Evolutionary conservation across 53 echinoderm and acorn worm genomes (phyloP).

Genomic region (Hippasteria phrygiana): DNA sequence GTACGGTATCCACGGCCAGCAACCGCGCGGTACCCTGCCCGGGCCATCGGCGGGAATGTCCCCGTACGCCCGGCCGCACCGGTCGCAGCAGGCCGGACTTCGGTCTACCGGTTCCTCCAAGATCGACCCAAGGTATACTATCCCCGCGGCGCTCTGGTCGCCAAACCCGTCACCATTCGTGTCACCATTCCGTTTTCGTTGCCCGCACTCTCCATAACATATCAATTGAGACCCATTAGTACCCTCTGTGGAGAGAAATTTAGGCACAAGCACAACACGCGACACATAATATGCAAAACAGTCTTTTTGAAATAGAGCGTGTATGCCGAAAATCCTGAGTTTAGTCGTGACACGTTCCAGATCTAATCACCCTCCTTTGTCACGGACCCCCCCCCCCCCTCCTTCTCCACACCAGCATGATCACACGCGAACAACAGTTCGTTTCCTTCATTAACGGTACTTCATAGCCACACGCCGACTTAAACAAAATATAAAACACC

Average conservation of each 20-base stretch:
- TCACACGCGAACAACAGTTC: constrained; percentile 38
- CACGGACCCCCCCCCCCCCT: constrained; percentile 42
- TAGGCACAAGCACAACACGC: constrained; percentile 26
- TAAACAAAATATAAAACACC: constrained; percentile 8
- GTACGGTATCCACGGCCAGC: constrained; percentile 47
- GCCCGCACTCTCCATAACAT: neutral
- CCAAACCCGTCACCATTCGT: neutral
- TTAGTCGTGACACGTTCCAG: constrained; percentile 58
- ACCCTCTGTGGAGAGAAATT: neutral
- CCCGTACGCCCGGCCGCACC: constrained; percentile 63
- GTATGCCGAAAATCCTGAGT: constrained; percentile 36
- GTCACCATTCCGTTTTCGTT: neutral
- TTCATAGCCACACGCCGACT: constrained; percentile 42
- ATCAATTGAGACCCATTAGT: constrained; percentile 47
- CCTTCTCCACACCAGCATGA: constrained; percentile 2
- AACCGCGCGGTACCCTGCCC: neutral
- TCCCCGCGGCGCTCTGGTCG: neutral
- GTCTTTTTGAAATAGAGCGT: constrained; percentile 5
- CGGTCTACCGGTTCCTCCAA: constrained; percentile 68
- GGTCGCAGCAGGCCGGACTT: constrained; percentile 14
- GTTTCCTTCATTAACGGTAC: constrained; percentile 65
- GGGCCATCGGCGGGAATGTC: constrained; percentile 53
- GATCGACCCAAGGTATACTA: constrained; percentile 72
- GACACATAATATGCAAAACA: constrained; percentile 28
- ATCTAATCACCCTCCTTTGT: constrained; percentile 39